phyloP scores from a whole-genome alignment of 2,113 vertebrate genomes.

The Cyphomyrus plagiostoma region DNA sequence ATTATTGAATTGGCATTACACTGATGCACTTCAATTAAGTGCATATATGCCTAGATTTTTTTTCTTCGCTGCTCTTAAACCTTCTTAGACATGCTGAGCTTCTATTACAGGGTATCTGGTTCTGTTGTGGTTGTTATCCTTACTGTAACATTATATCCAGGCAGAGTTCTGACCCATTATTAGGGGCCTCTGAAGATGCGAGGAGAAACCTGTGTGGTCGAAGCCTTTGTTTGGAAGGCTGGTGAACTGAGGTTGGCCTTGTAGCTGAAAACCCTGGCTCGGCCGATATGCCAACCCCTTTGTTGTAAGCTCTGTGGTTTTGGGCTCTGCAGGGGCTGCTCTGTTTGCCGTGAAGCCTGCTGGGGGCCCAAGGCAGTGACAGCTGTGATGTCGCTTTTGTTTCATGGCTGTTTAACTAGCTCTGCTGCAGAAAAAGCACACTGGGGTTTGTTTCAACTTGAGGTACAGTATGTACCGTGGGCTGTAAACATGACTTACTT shows the following conservation, averaged over 20 bases:
- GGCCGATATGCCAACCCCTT: background rate
- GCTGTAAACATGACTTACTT: background rate
- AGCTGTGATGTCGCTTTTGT: background rate
- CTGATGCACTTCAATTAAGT: slow-evolving; percentile 15
- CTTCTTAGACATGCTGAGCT: background rate
- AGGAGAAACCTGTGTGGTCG: background rate
- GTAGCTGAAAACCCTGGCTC: background rate
- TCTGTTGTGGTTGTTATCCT: background rate
- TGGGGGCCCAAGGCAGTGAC: background rate
- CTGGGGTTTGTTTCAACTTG: background rate
- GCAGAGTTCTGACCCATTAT: background rate
- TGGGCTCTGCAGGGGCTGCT: background rate
- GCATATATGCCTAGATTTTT: slow-evolving; percentile 1
- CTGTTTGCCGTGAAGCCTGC: background rate
- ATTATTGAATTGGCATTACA: slow-evolving; percentile 21
- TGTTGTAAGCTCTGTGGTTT: background rate
- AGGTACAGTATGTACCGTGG: background rate
- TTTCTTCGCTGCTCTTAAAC: background rate
- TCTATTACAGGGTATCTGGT: background rate
- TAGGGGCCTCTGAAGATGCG: background rate
- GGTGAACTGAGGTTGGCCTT: background rate
- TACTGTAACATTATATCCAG: background rate
- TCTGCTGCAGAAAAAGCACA: background rate
- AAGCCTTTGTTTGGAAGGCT: background rate
- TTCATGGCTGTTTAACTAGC: background rate